These are phyloP conservation scores for Sciaenops ocellatus DNA, from an alignment of 2,797 vertebrate species.

Conservation along the genomic window DNA sequence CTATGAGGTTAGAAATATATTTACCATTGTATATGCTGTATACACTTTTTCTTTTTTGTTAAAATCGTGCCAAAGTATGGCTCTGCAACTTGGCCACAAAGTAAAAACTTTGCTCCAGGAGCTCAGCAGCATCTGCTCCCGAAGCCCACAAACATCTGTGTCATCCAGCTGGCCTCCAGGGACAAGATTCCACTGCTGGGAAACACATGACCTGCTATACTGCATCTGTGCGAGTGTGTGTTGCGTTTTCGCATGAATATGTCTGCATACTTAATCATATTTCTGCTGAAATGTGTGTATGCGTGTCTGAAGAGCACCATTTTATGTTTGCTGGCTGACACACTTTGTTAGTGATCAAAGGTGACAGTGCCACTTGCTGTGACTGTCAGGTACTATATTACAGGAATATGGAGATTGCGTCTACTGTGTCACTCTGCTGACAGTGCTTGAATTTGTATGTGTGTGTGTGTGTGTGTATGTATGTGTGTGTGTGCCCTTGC, in stretches of 20 bases:
- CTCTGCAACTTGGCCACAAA: constrained; percentile 31
- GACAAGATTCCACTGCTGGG: constrained; percentile 66
- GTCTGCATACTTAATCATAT: constrained; percentile 36
- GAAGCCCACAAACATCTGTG: constrained; percentile 74
- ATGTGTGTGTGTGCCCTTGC: constrained; percentile 45
- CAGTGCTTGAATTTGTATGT: constrained; percentile 53
- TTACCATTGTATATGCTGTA: background rate
- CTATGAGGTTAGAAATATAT: constrained; percentile 12
- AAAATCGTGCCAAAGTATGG: constrained; percentile 27
- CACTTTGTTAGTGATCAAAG: constrained; percentile 62
- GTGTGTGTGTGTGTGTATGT: constrained; percentile 36
- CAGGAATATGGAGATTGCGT: constrained; percentile 70
- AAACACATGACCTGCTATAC: constrained; percentile 65
- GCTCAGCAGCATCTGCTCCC: constrained; percentile 72
- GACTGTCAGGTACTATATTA: constrained; percentile 82
- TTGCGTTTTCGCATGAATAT: constrained; percentile 45
- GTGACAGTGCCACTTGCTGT: constrained; percentile 74
- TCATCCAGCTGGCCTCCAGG: constrained; percentile 64
- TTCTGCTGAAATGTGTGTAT: constrained; percentile 23
- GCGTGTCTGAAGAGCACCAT: constrained; percentile 32
- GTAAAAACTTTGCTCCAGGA: constrained; percentile 45
- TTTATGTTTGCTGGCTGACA: constrained; percentile 48
- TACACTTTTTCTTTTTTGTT: background rate
- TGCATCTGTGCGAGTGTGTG: constrained; percentile 21
- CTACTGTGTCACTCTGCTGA: constrained; percentile 73